Base-by-base conservation (phyloP, 2,113 vertebrate species). In the Pandion haliaetus region DNA sequence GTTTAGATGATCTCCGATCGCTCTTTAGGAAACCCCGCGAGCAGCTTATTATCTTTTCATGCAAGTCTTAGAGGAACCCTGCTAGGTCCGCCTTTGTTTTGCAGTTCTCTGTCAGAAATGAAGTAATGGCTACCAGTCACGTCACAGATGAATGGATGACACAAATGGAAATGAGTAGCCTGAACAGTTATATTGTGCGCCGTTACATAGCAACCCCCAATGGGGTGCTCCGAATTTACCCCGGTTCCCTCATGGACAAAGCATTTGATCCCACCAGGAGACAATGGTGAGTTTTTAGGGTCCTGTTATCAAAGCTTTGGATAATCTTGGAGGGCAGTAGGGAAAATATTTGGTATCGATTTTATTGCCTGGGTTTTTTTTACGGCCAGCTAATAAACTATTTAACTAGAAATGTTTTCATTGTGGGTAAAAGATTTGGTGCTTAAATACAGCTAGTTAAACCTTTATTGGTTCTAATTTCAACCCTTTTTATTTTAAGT, bases 161-260 rank as follows among this genome's bases (percentile, higher is more conserved):
- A 97, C 99, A 99, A 97, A 99, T 99, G 99, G 99, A 99, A 98
- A 99, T 99, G 98, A 99, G 99, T 90, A 99, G 98, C 98, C 99
- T 99, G 98, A 99, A 99, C 99, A 99, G 99, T 91, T 99, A 99
- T 97, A 99, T 99, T 99, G 99, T 99, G 97, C 98, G 99, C 57
- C 99, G 99, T 99, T 99, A 99, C 99, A 99, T 99, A 99, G 99
- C 99, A 99, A 99, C 99, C 70, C 99, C 99, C 99, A 99, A 99
- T 97, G 99, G 99, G 97, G 99, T 99, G 98, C 99, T 99, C 94
- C 99, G 99, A 98, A 99, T 99, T 98, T 99, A 99, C 98, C 99
- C 99, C 69, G 99, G 99, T 96, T 99, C 99, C 76, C 99, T 99
- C 98, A 99, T 99, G 99, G 99, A 99, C 98, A 99, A 99, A 99